Conservation (phyloP, 2,797 vertebrate genomes). For the Catostomus latipinnis region DNA sequence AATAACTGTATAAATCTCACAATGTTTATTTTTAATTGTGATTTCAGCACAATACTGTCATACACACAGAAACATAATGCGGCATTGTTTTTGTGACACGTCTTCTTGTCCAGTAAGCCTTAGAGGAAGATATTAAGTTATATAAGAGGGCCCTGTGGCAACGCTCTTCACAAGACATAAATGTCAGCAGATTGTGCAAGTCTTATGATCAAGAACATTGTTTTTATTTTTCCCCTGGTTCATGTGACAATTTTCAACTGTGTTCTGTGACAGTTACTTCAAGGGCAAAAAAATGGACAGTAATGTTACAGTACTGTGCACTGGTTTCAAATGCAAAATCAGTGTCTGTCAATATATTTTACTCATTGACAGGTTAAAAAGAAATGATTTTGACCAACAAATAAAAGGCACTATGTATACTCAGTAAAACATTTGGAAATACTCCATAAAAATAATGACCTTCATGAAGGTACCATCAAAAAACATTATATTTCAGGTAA, state of each 20-base stretch:
- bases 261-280: slow-evolving; percentile 21
- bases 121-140: slow-evolving; percentile 1
- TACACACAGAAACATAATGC: slow-evolving; percentile 1
- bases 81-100: neutral
- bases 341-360: slow-evolving; percentile 67
- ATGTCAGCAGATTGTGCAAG: slow-evolving; percentile 29
- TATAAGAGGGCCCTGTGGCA: slow-evolving; percentile 16
- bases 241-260: slow-evolving; percentile 31
- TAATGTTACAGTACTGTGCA: too few species aligned
- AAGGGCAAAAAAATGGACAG: slow-evolving; percentile 11
- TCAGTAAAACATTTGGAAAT: slow-evolving; percentile 12
- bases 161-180: slow-evolving; percentile 17
- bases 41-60: slow-evolving; percentile 18
- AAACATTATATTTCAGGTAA: neutral
- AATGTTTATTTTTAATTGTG: neutral
- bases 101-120: too few species aligned
- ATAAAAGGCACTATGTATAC: slow-evolving; percentile 1
- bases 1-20: too few species aligned
- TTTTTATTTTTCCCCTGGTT: slow-evolving; percentile 46
- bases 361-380: slow-evolving; percentile 63
- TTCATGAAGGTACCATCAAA: neutral
- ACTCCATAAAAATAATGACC: slow-evolving; percentile 13
- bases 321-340: slow-evolving; percentile 9
- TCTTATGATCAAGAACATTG: slow-evolving; percentile 44
- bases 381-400: slow-evolving; percentile 72